These are phyloP conservation scores for Antheraea pernyi DNA, from an alignment of 1,140 invertebrate genomes.

Conservation along the genomic window DNA sequence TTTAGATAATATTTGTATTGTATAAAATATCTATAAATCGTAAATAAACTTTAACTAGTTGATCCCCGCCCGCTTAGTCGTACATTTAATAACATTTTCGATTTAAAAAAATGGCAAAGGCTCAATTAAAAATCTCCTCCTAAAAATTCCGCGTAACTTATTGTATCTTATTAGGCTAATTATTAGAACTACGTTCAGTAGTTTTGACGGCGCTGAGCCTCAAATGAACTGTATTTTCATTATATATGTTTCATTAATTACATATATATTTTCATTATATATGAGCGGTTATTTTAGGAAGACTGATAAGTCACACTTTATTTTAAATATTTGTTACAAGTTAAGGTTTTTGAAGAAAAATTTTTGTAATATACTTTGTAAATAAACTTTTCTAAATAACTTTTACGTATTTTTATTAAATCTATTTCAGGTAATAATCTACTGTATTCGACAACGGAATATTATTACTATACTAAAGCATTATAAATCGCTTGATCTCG, in stretches of 20 bases:
- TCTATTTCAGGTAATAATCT: background rate
- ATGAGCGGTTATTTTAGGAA: background rate
- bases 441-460: background rate
- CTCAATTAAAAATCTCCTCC: background rate
- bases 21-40: background rate
- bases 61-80: too few species aligned
- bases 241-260: too few species aligned
- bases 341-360: background rate
- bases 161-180: too few species aligned
- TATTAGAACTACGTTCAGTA: too few species aligned
- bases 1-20: conserved; percentile 4
- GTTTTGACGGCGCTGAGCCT: too few species aligned
- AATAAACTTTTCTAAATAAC: background rate
- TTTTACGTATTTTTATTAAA: background rate
- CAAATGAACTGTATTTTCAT: too few species aligned
- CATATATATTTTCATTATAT: too few species aligned
- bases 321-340: background rate
- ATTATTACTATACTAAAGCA: background rate
- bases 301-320: background rate
- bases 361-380: background rate
- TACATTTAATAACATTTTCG: too few species aligned
- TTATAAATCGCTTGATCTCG: background rate
- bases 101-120: too few species aligned
- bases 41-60: background rate
- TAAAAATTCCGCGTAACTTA: too few species aligned